phyloP scores from a whole-genome alignment of 2,797 vertebrate species.

The Ptychobarbus kaznakovi region DNA sequence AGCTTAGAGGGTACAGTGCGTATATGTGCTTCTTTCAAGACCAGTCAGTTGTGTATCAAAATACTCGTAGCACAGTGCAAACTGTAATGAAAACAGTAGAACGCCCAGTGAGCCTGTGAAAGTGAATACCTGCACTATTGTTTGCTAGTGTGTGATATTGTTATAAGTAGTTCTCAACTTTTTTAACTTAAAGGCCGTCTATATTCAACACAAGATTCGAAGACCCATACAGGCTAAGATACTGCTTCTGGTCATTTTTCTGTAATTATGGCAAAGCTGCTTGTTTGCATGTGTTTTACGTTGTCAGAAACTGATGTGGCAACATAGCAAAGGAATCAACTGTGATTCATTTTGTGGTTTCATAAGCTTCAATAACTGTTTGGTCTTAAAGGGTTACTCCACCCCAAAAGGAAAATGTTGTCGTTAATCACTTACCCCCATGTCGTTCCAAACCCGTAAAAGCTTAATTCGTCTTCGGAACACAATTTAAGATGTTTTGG shows the following conservation, averaged over 20 bases:
- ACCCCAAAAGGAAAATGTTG: no score
- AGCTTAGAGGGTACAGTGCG: no score
- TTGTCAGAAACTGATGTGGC: neutral
- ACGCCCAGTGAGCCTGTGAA: conserved; percentile 24
- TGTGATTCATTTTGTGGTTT: neutral
- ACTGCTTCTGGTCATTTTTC: neutral
- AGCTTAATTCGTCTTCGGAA: no score
- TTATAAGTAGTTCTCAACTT: neutral
- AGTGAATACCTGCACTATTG: conserved; percentile 31
- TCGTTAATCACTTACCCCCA: no score
- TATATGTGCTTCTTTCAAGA: neutral
- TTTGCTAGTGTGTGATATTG: conserved; percentile 6
- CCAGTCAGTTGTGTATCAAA: conserved; percentile 10
- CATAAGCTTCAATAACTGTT: neutral
- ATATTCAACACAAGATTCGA: neutral
- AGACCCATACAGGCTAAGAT: neutral
- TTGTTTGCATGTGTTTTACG: neutral
- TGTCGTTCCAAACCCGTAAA: no score
- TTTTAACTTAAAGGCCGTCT: neutral
- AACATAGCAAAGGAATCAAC: neutral
- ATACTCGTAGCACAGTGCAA: conserved; percentile 51
- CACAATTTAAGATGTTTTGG: no score
- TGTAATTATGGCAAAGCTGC: conserved; percentile 2
- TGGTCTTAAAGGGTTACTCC: no score
- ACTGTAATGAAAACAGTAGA: neutral